Conservation (phyloP, 1,140 invertebrate genomes). For the Drosophila busckii region DNA sequence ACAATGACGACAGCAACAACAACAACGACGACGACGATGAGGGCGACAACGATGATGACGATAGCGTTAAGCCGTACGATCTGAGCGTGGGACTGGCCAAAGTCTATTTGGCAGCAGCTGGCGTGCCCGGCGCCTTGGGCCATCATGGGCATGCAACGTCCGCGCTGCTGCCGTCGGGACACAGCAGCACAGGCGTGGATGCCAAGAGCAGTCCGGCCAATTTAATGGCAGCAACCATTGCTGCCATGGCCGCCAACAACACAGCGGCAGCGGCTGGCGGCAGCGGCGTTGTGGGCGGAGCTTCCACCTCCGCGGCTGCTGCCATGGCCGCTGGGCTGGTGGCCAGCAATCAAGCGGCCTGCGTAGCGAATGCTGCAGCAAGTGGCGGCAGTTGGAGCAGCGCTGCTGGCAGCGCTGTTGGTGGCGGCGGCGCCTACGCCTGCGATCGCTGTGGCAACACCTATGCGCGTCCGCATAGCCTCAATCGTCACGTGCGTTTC, state of each 20-base stretch:
- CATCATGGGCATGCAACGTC: slow-evolving; percentile 23
- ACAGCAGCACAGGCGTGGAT: slow-evolving; percentile 12
- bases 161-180: neutral
- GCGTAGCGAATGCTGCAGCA: slow-evolving; percentile 31
- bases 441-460: slow-evolving; percentile 81
- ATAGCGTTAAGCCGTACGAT: slow-evolving; percentile 63
- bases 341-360: slow-evolving; percentile 29
- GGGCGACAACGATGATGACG: slow-evolving; percentile 19
- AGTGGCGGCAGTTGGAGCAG: slow-evolving; percentile 11
- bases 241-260: slow-evolving; percentile 32
- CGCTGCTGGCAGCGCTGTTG: slow-evolving; percentile 2
- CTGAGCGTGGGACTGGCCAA: slow-evolving; percentile 55
- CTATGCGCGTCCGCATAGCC: slow-evolving; percentile 82
- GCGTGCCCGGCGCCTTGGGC: slow-evolving; percentile 19
- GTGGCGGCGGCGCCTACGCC: slow-evolving; percentile 69
- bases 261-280: slow-evolving; percentile 35
- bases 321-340: slow-evolving; percentile 23
- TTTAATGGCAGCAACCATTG: slow-evolving; percentile 23
- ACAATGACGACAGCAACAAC: slow-evolving; percentile 39
- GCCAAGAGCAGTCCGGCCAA: slow-evolving; percentile 31
- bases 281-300: too few species aligned
- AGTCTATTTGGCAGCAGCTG: slow-evolving; percentile 43
- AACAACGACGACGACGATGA: slow-evolving; percentile 31
- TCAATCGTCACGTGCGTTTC: slow-evolving; percentile 83
- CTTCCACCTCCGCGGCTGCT: slow-evolving; percentile 33